Percentiles rank a stretch among this genome's conserved stretches.
These are phyloP conservation scores for Pygmarrhopalites habei DNA, from an alignment of 1,140 invertebrate species.

Conservation along the genomic window DNA sequence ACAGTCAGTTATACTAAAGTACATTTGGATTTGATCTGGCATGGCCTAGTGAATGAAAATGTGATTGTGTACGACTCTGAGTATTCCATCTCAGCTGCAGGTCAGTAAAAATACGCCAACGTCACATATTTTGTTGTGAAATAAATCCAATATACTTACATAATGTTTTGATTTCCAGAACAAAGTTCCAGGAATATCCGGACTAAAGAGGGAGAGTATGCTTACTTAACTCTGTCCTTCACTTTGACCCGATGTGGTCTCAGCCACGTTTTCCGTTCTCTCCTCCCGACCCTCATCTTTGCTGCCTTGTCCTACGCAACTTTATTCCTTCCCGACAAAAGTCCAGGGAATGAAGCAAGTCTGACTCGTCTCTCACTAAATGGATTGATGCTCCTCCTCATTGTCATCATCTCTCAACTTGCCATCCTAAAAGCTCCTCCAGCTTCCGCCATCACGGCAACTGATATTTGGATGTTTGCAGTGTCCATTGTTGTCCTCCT, in stretches of 20 bases:
- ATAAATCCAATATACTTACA: too few species aligned
- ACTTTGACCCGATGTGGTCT: constrained; percentile 20
- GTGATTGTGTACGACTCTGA: constrained; percentile 24
- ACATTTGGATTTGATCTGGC: constrained; percentile 28
- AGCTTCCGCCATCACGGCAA: constrained; percentile 21
- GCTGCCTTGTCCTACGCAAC: constrained; percentile 20
- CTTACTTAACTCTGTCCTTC: constrained; percentile 14
- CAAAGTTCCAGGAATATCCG: constrained; percentile 1
- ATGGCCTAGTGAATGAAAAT: constrained; percentile 23
- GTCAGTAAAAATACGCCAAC: too few species aligned
- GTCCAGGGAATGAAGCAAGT: background rate
- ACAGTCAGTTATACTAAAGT: constrained; percentile 24
- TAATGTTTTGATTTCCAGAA: too few species aligned
- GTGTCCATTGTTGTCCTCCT: background rate
- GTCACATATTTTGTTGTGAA: too few species aligned
- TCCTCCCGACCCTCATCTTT: constrained; percentile 22
- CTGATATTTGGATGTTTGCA: constrained; percentile 25
- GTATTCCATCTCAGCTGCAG: constrained; percentile 9
- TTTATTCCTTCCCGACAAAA: constrained; percentile 15
- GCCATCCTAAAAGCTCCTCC: constrained; percentile 10
- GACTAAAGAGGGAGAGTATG: constrained; percentile 18
- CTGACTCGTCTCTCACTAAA: constrained; percentile 20
- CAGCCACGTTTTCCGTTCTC: constrained; percentile 14
- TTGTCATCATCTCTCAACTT: constrained; percentile 19
- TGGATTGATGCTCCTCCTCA: constrained; percentile 14